Base-by-base conservation (phyloP, 2,113 vertebrate species). In the Zingel zingel region DNA sequence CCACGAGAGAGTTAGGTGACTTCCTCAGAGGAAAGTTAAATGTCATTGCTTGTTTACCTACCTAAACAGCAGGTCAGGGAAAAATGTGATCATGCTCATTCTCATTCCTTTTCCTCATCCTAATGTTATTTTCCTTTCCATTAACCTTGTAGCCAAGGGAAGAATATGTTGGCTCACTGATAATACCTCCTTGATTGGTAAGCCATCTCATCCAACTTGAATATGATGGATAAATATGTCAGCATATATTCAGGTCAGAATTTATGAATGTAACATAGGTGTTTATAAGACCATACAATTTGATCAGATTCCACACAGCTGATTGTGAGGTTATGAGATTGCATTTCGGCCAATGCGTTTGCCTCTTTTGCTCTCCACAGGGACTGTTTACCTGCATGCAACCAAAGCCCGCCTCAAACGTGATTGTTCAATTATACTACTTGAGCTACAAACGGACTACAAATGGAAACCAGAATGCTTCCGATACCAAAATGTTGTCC, bases 1-100 rank as follows among this genome's bases (percentile, higher is more conserved):
- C 1, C 25, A 30, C 0, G 0, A 45, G 47, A 63, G 6, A 65
- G 65, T 59, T 33, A 64, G 88, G 90, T 85, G 85, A 74, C 68
- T 86, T 85, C 86, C 83, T 33, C 13, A 6, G 16, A 54, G 36
- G 10, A 12, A 53, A 4, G 0, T 8, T 18, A 47, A 71, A 68
- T 48, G 21, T 21, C 67, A 18, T 3, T 23, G 5, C 23, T 13
- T 50, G 43, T 65, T 71, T 43, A 39, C 23, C n/a, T 11, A 19
- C 4, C 4, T 53, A n/a, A 56, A 33, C 14, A 18, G 1, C 10
- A 30, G 16, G 18, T 6, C 13, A 30, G 8, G n/a, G 25, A 25
- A 23, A 54, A 72, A 4, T 36, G 9, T 1, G 1, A 7, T 66
- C 50, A 67, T 47, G 57, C 27, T 62, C 18, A 36, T 36, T 5